Conservation (phyloP, 1,140 invertebrate species). For the Orius insidiosus region DNA sequence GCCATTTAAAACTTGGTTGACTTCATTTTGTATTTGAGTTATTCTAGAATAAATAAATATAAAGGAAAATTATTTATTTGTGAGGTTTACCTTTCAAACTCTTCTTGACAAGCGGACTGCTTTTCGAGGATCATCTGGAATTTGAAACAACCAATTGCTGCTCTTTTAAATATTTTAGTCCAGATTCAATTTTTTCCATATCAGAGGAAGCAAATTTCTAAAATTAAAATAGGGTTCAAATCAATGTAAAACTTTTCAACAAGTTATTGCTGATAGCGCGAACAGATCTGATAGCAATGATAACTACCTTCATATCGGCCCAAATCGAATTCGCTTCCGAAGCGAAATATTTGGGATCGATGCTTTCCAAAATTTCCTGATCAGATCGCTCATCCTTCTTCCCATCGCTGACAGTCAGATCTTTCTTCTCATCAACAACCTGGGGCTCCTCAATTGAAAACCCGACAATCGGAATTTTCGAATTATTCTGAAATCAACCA, state of each 20-base stretch:
- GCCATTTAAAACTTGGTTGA: conserved; percentile 48
- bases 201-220: conserved; percentile 30
- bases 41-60: conserved; percentile 34
- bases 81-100: conserved; percentile 41
- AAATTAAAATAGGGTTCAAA: neutral
- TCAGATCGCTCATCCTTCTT: conserved; percentile 16
- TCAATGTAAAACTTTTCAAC: neutral
- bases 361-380: conserved; percentile 20
- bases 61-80: neutral
- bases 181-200: conserved; percentile 44
- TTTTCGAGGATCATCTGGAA: conserved; percentile 80
- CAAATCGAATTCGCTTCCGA: conserved; percentile 18
- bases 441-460: neutral
- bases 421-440: neutral
- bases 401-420: neutral
- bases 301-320: conserved; percentile 19
- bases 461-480: conserved; percentile 17
- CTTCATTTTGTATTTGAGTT: conserved; percentile 51
- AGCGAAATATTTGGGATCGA: conserved; percentile 20
- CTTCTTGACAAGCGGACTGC: conserved; percentile 61
- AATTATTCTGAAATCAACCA: conserved; percentile 11
- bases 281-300: neutral
- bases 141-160: conserved; percentile 77
- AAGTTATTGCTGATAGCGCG: neutral
- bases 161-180: conserved; percentile 44